Conservation (phyloP, 1,140 invertebrate genomes). For the Eumeta japonica region DNA sequence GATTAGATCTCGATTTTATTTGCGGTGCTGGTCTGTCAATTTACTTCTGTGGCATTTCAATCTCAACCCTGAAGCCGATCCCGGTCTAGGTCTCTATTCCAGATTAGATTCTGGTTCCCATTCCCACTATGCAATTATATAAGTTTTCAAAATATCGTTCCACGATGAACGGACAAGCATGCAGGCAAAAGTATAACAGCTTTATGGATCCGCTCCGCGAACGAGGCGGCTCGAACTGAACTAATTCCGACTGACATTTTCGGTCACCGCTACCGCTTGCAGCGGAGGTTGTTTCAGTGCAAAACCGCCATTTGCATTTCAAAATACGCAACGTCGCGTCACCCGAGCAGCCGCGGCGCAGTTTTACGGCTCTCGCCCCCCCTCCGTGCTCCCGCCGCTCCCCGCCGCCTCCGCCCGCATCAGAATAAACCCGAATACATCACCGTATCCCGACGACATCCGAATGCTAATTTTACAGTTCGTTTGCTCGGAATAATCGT, state of each 20-base stretch:
- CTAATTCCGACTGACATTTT: slow-evolving; percentile 13
- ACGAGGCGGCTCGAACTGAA: slow-evolving; percentile 13
- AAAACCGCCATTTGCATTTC: slow-evolving; percentile 51
- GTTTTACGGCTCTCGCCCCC: too few relatives aligned
- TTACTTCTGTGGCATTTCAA: too few relatives aligned
- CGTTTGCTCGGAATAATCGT: not conserved
- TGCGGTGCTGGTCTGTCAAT: too few relatives aligned
- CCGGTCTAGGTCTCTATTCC: too few relatives aligned
- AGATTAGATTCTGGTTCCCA: too few relatives aligned
- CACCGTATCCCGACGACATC: slow-evolving; percentile 21
- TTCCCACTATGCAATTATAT: slow-evolving; percentile 9
- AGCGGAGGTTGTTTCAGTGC: slow-evolving; percentile 40
- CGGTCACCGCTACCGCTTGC: slow-evolving; percentile 18
- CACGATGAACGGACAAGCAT: too few relatives aligned
- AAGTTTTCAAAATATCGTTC: too few relatives aligned
- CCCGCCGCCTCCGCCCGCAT: too few relatives aligned
- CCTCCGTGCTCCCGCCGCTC: too few relatives aligned
- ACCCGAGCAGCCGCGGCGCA: slow-evolving; percentile 7
- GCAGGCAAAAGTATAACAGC: not conserved
- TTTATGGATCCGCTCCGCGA: slow-evolving; percentile 10
- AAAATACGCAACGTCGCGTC: slow-evolving; percentile 34
- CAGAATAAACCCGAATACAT: slow-evolving; percentile 5
- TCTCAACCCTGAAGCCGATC: too few relatives aligned
- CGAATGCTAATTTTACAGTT: slow-evolving; percentile 24
- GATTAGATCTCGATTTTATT: too few relatives aligned